Evolutionary conservation across 2,888 invertebrate genomes (phyloP).

Genomic region (Oithona nana): DNA sequence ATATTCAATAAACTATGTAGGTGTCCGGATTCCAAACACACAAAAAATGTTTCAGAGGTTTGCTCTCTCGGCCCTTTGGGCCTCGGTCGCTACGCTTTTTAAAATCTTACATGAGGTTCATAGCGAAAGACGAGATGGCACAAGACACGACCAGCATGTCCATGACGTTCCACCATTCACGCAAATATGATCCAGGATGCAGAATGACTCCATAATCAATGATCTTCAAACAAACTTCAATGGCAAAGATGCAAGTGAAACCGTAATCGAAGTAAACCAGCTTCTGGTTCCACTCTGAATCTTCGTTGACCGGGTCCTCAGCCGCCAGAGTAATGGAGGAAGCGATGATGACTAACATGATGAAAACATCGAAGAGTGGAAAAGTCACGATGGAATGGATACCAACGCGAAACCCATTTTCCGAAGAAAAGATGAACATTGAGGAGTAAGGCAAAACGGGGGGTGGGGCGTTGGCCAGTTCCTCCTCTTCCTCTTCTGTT

Average conservation of each 20-base stretch:
- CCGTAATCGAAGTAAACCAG: conserved; percentile 98
- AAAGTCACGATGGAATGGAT: conserved; percentile 16
- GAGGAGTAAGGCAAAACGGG: conserved; percentile 83
- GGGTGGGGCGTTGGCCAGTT: conserved; percentile 19
- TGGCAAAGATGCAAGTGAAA: conserved; percentile 97
- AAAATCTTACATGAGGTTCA: conserved; percentile 27
- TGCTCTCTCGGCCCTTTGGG: too few relatives aligned
- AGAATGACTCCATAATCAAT: conserved; percentile 30
- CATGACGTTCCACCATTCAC: conserved; percentile 98
- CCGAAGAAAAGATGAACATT: conserved; percentile 95
- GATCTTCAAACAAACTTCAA: conserved; percentile 77
- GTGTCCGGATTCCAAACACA: too few relatives aligned
- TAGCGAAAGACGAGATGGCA: conserved; percentile 91
- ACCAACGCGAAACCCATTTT: conserved; percentile 8
- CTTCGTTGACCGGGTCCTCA: conserved; percentile 93
- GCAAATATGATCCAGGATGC: conserved; percentile 90
- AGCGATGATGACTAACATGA: conserved; percentile 97
- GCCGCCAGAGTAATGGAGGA: conserved; percentile 98
- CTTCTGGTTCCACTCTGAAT: conserved; percentile 62
- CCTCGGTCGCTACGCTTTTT: too few relatives aligned
- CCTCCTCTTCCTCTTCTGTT: conserved; percentile 8
- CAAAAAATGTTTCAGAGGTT: too few relatives aligned
- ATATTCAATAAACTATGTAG: too few relatives aligned
- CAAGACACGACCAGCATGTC: conserved; percentile 98
- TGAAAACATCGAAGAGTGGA: conserved; percentile 81